Conservation (phyloP, 2,888 invertebrate genomes). For the Adineta ricciae region DNA sequence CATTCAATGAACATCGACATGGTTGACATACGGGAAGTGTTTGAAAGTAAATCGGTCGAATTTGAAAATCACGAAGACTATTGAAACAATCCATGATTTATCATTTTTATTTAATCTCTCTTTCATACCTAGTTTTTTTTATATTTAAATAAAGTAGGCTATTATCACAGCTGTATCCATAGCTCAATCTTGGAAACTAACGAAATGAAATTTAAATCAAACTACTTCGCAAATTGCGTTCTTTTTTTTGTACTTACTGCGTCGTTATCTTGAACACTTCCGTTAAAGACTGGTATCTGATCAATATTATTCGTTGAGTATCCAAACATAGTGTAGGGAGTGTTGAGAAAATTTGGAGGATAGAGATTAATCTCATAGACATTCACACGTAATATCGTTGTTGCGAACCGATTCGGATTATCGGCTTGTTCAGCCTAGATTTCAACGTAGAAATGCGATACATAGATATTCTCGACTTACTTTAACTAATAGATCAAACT, state of each 20-base stretch:
- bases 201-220: too few relatives aligned
- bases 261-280: neutral
- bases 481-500: neutral
- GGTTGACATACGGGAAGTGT: neutral
- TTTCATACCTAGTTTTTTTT: neutral
- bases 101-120: too few relatives aligned
- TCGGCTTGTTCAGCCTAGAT: neutral
- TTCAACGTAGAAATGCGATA: too few relatives aligned
- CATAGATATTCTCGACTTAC: neutral
- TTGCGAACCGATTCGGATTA: neutral
- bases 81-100: too few relatives aligned
- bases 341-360: neutral
- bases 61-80: conserved; percentile 5
- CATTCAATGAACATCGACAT: neutral
- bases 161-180: neutral
- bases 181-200: neutral
- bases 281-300: neutral
- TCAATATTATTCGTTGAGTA: neutral
- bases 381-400: neutral
- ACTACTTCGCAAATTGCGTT: too few relatives aligned
- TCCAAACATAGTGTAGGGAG: neutral
- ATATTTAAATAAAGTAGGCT: neutral
- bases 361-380: neutral
- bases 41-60: neutral
- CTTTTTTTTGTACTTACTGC: neutral